Percentiles rank a stretch among this genome's conserved stretches.
Evolutionary conservation across 1,140 invertebrate genomes (phyloP).

Genomic region (Anastatus disparis): DNA sequence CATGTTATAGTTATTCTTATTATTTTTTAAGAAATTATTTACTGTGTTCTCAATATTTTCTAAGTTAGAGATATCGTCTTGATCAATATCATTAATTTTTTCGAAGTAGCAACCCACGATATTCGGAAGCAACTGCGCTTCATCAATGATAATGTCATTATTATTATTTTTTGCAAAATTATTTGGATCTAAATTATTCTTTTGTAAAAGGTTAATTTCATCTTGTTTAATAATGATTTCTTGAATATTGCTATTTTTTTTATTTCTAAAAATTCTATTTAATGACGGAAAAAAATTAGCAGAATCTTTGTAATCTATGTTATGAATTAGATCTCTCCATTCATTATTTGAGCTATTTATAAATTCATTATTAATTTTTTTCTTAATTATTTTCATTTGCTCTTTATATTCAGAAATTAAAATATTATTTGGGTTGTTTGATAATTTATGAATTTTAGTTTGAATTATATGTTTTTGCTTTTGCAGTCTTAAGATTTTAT

Average conservation of each 20-base stretch:
- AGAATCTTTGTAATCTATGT: constrained; percentile 19
- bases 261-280: constrained; percentile 35
- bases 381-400: neutral
- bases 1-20: no score
- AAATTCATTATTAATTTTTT: constrained; percentile 30
- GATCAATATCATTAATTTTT: neutral
- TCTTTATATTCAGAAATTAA: neutral
- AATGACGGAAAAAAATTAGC: constrained; percentile 33
- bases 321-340: constrained; percentile 33
- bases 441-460: neutral
- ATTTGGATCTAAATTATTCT: no score
- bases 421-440: neutral
- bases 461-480: constrained; percentile 13
- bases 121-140: neutral
- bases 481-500: constrained; percentile 30
- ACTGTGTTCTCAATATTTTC: neutral
- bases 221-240: no score
- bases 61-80: neutral
- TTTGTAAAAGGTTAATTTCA: no score
- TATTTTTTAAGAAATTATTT: no score
- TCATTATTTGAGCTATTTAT: constrained; percentile 26
- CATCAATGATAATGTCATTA: neutral
- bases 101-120: neutral
- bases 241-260: no score
- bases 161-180: neutral